Evolutionary conservation across 30 jellyfish, hydroid and myxozoan genomes (phyloP), one percentile per base, ranked within the genome.

Genomic region (Rhopilema esculentum): DNA sequence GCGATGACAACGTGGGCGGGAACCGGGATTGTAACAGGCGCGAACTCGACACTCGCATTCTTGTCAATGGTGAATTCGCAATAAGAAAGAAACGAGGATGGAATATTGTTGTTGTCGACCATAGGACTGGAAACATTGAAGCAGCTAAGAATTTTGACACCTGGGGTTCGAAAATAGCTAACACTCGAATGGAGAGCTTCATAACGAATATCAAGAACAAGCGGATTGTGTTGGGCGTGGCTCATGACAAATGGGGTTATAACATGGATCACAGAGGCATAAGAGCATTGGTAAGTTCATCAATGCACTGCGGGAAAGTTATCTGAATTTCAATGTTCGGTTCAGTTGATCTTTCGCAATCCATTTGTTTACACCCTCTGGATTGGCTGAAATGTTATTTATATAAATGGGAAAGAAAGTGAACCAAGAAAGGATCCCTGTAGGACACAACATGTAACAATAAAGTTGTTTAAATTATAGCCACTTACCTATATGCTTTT

Each of bases 101-200:
- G 91, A 82, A 82, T 31, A 40, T 82, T 17, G 91, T 68, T 40
- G 91, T 82, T 1, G 31, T 82, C 19, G 77, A 82, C 28, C 91
- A 82, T 51, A 1, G 1, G 52, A 82, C 91, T 1, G 91, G 91
- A 6, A 18, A 17, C 1, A 69, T 82, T 25, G 91, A 82, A 50
- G 63, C 30, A 24, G 16, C 84, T 25, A 49, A 49, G 49, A 82
- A 23, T 28, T 82, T 82, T 31, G 72, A 69, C 23, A 82, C 91
- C 4, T 16, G 27, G 65, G 0, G 69, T 18, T 19, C 27, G 0
- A 1, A 0, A 1, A 40, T 20, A n/a, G 91, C 85, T 1, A 82
- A 51, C 31, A 25, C 19, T 1, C 26, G 23, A 2, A 20, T 82
- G 85, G 77, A 25, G 50, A 57, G 21, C 0, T 82, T 70, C 26